phyloP scores from a whole-genome alignment of 30 jellyfish, hydroid and myxozoan species.

The Nemopilema nomurai region DNA sequence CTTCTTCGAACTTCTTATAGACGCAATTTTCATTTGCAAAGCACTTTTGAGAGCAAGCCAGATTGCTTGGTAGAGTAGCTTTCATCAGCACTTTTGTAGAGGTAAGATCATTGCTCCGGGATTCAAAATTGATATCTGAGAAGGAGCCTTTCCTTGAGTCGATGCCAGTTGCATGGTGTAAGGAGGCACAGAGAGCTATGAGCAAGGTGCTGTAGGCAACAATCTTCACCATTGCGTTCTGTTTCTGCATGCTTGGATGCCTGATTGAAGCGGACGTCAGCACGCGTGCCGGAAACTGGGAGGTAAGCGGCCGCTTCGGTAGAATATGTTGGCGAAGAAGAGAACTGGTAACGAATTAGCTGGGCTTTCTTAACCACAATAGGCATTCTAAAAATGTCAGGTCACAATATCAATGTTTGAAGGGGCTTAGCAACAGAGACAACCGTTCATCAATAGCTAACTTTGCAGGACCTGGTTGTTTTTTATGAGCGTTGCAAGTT shows the following conservation, averaged over 20 bases:
- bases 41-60: slow-evolving; percentile 32
- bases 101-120: neutral
- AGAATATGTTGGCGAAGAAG: too few relatives aligned
- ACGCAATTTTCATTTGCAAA: slow-evolving; percentile 1
- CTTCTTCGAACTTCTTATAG: slow-evolving; percentile 1
- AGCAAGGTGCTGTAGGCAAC: neutral
- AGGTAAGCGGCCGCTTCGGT: too few relatives aligned
- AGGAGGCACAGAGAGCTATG: neutral
- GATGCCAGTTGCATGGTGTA: neutral
- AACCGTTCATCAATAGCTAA: too few relatives aligned
- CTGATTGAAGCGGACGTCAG: neutral
- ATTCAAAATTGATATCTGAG: neutral
- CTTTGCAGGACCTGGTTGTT: too few relatives aligned
- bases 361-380: too few relatives aligned
- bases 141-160: slow-evolving; percentile 6
- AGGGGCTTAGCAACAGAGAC: too few relatives aligned
- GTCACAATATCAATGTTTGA: too few relatives aligned
- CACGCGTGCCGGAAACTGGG: too few relatives aligned
- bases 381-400: too few relatives aligned
- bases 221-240: neutral
- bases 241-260: neutral
- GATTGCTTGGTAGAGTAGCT: slow-evolving; percentile 7
- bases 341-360: too few relatives aligned
- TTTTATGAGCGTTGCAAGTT: too few relatives aligned
- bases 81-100: neutral